phyloP scores from a whole-genome alignment of 2,888 invertebrate species.

The Hipparchia semele region DNA sequence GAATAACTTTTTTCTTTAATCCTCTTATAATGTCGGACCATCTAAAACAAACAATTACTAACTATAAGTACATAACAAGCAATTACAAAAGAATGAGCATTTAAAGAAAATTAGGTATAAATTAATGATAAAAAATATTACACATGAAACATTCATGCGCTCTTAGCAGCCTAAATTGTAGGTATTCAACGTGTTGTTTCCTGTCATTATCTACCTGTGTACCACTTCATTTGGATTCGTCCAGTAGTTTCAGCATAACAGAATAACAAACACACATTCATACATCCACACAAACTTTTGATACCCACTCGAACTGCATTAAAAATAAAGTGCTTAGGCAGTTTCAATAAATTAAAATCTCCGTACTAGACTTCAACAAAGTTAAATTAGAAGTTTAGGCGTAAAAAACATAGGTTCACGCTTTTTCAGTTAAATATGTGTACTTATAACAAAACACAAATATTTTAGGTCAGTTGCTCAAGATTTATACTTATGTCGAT shows the following conservation, averaged over 20 bases:
- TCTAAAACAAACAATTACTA: not conserved
- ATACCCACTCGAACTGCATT: no score
- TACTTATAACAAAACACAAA: no score
- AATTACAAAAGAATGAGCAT: not conserved
- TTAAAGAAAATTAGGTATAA: not conserved
- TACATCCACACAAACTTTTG: no score
- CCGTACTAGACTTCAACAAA: no score
- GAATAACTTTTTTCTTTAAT: constrained; percentile 1
- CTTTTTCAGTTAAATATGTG: no score
- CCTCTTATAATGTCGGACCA: constrained; percentile 1
- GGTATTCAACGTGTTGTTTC: not conserved
- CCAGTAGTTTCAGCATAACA: not conserved
- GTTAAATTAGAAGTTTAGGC: no score
- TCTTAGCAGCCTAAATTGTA: not conserved
- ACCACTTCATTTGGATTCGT: not conserved
- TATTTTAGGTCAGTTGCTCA: no score
- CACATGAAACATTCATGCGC: no score
- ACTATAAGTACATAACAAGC: not conserved
- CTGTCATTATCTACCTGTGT: not conserved
- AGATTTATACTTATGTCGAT: no score
- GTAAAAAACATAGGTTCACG: no score
- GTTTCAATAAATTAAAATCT: no score
- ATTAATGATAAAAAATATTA: not conserved
- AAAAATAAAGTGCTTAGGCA: no score
- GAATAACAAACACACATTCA: not conserved